Conservation (phyloP, 2,888 invertebrate species). For the Alloplasta piceator region DNA sequence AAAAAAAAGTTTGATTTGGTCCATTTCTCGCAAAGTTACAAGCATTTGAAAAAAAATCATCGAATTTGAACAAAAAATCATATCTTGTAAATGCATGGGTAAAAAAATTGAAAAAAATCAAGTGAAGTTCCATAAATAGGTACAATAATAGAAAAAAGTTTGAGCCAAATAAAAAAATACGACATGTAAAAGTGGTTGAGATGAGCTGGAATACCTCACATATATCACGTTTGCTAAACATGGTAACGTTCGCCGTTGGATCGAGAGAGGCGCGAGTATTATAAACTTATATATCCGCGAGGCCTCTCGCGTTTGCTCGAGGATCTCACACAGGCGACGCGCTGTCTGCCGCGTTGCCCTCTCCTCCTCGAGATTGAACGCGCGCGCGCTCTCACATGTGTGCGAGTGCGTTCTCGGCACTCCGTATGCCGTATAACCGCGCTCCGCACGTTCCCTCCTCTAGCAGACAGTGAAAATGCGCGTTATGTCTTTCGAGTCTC, state of each 20-base stretch:
- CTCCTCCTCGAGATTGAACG: slow-evolving; percentile 21
- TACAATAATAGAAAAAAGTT: too few relatives aligned
- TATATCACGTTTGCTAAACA: slow-evolving; percentile 67
- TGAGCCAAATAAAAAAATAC: too few relatives aligned
- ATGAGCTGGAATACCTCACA: too few relatives aligned
- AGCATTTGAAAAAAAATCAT: too few relatives aligned
- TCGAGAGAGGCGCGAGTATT: slow-evolving; percentile 52
- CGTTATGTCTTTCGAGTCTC: neutral
- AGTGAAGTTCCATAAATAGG: too few relatives aligned
- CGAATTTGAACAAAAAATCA: too few relatives aligned
- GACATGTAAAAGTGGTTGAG: too few relatives aligned
- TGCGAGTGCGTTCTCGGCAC: slow-evolving; percentile 20
- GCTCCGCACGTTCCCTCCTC: neutral
- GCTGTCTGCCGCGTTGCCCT: slow-evolving; percentile 71
- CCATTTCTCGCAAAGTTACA: too few relatives aligned
- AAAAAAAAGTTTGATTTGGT: too few relatives aligned
- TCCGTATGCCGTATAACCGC: too few relatives aligned
- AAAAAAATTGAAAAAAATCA: too few relatives aligned
- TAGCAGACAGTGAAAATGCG: neutral
- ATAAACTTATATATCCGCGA: neutral
- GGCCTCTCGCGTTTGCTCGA: slow-evolving; percentile 9
- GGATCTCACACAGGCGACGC: slow-evolving; percentile 72
- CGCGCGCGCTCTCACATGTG: slow-evolving; percentile 22
- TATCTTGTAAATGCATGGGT: too few relatives aligned
- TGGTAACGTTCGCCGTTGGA: slow-evolving; percentile 68